phyloP scores from a whole-genome alignment of 2,888 invertebrate genomes.

The Drosophila mimica region DNA sequence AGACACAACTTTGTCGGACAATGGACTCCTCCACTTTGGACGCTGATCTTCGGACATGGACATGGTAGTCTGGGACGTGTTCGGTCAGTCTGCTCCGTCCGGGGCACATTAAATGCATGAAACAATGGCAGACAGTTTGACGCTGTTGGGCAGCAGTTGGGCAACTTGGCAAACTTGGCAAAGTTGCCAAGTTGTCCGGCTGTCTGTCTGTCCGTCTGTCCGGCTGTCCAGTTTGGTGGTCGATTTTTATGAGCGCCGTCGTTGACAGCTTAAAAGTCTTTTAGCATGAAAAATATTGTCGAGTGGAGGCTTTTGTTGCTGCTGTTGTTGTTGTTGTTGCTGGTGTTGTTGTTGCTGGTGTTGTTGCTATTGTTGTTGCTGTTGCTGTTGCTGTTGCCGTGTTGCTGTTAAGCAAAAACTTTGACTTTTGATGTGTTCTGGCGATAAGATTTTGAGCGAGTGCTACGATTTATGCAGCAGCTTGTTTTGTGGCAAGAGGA shows the following conservation, averaged over 20 bases:
- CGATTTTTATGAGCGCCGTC: conserved; percentile 76
- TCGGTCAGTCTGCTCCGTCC: conserved; percentile 3
- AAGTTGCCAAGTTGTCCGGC: conserved; percentile 25
- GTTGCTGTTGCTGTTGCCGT: conserved; percentile 10
- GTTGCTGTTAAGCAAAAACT: conserved; percentile 52
- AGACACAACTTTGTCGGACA: neutral
- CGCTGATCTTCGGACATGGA: conserved; percentile 9
- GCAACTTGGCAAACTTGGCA: conserved; percentile 24
- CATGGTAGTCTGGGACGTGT: conserved; percentile 5
- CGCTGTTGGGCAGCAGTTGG: conserved; percentile 66
- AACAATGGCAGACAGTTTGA: conserved; percentile 78
- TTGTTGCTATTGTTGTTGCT: conserved; percentile 18
- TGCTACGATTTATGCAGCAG: conserved; percentile 66
- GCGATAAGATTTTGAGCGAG: conserved; percentile 78
- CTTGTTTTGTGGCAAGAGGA: conserved; percentile 17
- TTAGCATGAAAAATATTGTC: conserved; percentile 78
- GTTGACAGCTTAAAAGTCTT: conserved; percentile 79
- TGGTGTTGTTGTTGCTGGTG: conserved; percentile 6
- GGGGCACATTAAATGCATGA: conserved; percentile 73
- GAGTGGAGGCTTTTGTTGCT: conserved; percentile 53
- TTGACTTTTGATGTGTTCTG: conserved; percentile 67
- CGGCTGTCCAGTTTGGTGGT: conserved; percentile 61
- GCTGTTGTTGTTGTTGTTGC: conserved; percentile 11
- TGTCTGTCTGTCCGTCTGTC: conserved; percentile 15
- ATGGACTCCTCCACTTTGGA: neutral